A percentile compares a stretch with the other conserved stretches of the same genome.
Conservation (phyloP, 2,797 vertebrate species). For the Spinibarbus caldwelli region DNA sequence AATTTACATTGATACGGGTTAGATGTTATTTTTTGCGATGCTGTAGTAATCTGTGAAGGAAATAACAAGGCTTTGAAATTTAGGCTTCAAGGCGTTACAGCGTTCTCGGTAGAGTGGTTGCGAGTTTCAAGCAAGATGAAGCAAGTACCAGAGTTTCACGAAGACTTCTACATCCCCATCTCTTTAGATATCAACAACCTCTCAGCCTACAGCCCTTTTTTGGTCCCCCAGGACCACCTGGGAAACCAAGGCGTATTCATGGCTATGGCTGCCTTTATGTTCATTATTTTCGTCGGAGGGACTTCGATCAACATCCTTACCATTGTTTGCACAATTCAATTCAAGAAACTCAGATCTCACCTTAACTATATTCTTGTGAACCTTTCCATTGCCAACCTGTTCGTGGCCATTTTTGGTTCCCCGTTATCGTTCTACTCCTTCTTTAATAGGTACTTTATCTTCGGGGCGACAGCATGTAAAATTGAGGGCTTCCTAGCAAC, state of each 20-base stretch:
- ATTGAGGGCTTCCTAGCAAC: constrained; percentile 79
- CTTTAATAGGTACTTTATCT: constrained; percentile 72
- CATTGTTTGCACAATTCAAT: constrained; percentile 74
- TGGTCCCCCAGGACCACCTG: constrained; percentile 83
- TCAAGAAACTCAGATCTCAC: constrained; percentile 82
- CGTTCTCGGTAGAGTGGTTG: not conserved
- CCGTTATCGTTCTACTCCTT: constrained; percentile 78
- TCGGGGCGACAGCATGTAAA: constrained; percentile 77
- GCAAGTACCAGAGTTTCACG: constrained; percentile 67
- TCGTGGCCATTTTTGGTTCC: constrained; percentile 76
- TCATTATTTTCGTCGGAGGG: constrained; percentile 70
- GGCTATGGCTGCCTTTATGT: constrained; percentile 78
- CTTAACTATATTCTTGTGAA: constrained; percentile 87
- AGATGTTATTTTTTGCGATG: constrained; percentile 1
- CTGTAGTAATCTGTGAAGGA: constrained; percentile 27
- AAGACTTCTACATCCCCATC: constrained; percentile 81
- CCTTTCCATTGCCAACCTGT: constrained; percentile 77
- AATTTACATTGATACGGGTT: not conserved
- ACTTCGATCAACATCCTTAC: constrained; percentile 77
- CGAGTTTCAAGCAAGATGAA: constrained; percentile 61
- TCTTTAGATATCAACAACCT: constrained; percentile 76
- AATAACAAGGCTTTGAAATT: not conserved
- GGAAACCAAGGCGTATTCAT: constrained; percentile 70
- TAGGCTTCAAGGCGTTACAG: not conserved
- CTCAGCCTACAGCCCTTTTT: constrained; percentile 76